Evolutionary conservation across 2,888 invertebrate genomes (phyloP), one percentile per base, ranked within the genome.

Genomic region (Limenitis camilla): DNA sequence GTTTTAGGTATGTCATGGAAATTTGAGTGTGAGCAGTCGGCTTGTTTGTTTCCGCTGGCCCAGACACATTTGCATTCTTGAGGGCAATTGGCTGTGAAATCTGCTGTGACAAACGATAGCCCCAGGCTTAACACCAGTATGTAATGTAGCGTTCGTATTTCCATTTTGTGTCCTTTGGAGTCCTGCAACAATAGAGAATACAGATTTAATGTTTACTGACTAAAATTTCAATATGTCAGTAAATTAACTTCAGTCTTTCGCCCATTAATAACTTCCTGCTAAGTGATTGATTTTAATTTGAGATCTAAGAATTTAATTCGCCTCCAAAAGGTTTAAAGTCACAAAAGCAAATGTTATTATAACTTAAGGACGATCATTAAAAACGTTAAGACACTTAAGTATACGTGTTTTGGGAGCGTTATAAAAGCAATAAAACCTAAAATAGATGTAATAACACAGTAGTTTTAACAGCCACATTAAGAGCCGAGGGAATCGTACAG

Each of bases 41-140:
- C 96, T 27, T 92, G 92, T 73, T 93, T 95, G 75, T 93, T 94
- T 5, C 96, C 96, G 55, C 92, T 92, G 30, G 91, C 91, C 96
- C 96, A 96, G 60, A 92, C 92, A 75, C 96, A 96, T 68, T 92
- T 91, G 84, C 96, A 96, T 52, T 87, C 86, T 59, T 87, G 72
- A 7, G 91, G 90, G 74, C 93, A 94, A 70, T 90, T 88, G 31
- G 84, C 85, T 48, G 89, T 88, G 76, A 91, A 91, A 65, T 88
- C 88, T 19, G 80, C 81, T 44, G 74, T 71, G 40, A 79, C 68
- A 7, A 78, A 70, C 27, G 71, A 68, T 39, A 78, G 60, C 48
- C 74, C 62, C 51, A 81, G 53, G 60, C 68, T 70, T 28, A 81
- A 57, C 35, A 79, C 56, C 11, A 75, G 62, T 56, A 64, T 61